Evolutionary conservation across 2,888 invertebrate genomes (phyloP).

Genomic region (Dolichopus griseipennis): DNA sequence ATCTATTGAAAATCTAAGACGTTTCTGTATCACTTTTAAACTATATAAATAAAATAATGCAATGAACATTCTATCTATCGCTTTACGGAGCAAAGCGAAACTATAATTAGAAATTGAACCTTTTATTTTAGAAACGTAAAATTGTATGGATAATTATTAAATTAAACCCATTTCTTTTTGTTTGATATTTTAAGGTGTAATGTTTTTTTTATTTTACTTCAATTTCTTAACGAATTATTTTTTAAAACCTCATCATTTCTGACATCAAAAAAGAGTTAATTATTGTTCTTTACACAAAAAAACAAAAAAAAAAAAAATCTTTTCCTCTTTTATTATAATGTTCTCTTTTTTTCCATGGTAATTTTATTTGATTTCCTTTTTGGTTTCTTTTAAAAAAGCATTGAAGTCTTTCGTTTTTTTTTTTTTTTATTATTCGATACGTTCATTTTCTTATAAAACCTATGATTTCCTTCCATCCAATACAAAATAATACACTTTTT

Average conservation of each 20-base stretch:
- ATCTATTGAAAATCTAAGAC: too few species aligned
- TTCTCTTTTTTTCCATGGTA: background rate
- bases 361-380: background rate
- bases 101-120: too few species aligned
- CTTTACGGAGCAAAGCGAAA: too few species aligned
- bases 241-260: background rate
- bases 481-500: too few species aligned
- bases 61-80: too few species aligned
- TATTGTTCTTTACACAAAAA: background rate
- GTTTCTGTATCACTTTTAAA: too few species aligned
- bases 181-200: background rate
- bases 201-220: too few species aligned
- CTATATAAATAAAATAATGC: too few species aligned
- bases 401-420: background rate
- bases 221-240: background rate
- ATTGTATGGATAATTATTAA: background rate
- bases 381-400: background rate
- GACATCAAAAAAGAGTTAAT: background rate
- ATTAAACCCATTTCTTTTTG: too few species aligned
- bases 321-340: background rate
- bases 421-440: background rate
- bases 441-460: background rate
- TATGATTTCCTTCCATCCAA: background rate
- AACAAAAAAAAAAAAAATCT: too few species aligned
- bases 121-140: too few species aligned